Base-by-base conservation (phyloP, 2,797 vertebrate genomes). In the Pipistrellus nathusii region DNA sequence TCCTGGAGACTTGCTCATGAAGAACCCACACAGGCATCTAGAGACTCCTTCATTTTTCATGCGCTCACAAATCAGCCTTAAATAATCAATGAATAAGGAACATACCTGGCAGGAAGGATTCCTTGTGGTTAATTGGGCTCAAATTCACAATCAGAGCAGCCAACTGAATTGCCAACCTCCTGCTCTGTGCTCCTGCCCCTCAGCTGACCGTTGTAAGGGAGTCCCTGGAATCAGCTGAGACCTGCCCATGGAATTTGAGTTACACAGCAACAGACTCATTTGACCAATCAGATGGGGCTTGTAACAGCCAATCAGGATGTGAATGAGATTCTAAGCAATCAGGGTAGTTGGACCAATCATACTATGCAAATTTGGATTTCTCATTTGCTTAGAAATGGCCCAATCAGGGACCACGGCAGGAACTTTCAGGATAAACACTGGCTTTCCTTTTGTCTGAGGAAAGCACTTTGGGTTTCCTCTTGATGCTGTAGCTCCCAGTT, bases 1-100 rank as follows among this genome's bases (percentile, higher is more conserved):
- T 82, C 35, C 35, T 20, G 32, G 59, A 44, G n/a, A 13, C 68
- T 95, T 94, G 81, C 84, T 85, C 93, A 81, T 95, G 57, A 94
- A 88, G 91, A 88, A 86, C 3, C 57, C 30, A 30, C 82, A 51
- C 3, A 57, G 30, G 51, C 81, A 89, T 95, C 93, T 78, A 87
- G 76, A 94, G 77, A 87, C 51, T 62, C 86, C 84, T 71, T 23
- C 32, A 72, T 84, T 89, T 92, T 92, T 94, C 83, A 85, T 57
- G 35, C 69, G 23, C 71, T 96, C 88, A 97, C 87, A 89, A 71
- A 85, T 91, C 68, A 93, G 71, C 71, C 62, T 89, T 84, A 72
- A 87, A 55, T 86, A 85, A 84, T 91, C 93, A 94, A 38, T 4
- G 38, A 41, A 83, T 14, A 83, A 83, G 13, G 44, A 35, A 66